These are phyloP conservation scores for Morone saxatilis DNA, from an alignment of 2,113 vertebrate species.

Conservation along the genomic window DNA sequence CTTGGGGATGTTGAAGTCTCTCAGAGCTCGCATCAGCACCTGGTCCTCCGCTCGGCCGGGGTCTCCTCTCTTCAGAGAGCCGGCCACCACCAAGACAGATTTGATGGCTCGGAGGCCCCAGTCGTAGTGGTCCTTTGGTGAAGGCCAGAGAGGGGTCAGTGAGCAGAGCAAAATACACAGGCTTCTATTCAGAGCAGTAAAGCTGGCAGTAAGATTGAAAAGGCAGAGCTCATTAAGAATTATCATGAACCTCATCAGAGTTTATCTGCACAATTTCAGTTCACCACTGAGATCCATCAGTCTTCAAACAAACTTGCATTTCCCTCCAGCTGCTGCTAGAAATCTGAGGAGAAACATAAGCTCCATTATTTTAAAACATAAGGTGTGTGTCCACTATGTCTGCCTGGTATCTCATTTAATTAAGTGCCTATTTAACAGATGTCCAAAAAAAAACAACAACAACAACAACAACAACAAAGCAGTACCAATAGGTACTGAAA, in stretches of 20 bases:
- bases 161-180: neutral
- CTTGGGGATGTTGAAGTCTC: slow-evolving; percentile 97
- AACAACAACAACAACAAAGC: neutral
- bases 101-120: slow-evolving; percentile 98
- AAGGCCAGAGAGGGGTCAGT: neutral
- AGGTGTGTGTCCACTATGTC: neutral
- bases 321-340: neutral
- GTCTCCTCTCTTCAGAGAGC: slow-evolving; percentile 93
- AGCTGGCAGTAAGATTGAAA: neutral
- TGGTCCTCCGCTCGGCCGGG: slow-evolving; percentile 92
- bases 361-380: neutral
- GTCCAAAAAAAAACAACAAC: neutral
- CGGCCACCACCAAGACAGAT: slow-evolving; percentile 94
- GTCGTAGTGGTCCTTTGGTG: slow-evolving; percentile 94
- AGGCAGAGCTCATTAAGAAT: neutral
- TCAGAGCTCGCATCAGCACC: slow-evolving; percentile 94
- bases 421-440: neutral
- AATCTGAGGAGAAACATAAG: neutral
- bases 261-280: neutral
- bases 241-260: neutral
- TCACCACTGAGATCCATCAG: neutral
- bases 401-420: neutral
- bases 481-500: neutral
- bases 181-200: neutral
- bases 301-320: neutral